Evolutionary conservation across 2,888 invertebrate species (phyloP), one percentile per base, ranked within the genome.

Genomic region (Junonia oenone): DNA sequence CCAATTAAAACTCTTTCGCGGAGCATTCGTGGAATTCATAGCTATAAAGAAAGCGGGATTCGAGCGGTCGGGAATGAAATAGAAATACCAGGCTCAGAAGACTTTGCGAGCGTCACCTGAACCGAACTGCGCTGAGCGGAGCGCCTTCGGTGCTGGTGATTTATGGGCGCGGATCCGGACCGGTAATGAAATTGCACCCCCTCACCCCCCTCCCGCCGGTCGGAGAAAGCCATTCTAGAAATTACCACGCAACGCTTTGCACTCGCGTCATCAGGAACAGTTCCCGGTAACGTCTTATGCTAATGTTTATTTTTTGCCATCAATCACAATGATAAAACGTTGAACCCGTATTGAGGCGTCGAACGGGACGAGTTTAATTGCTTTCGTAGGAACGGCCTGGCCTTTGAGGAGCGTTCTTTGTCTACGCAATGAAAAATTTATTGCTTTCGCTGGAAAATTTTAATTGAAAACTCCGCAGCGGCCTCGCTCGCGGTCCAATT

Each of bases 141-240:
- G 81, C 78, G 81, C 84, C 88, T 89, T 91, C 90, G 91, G 91
- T 78, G 82, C 80, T 83, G 86, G 90, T 91, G 91, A 91, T 91
- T 91, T 91, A 91, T 88, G 85, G 79, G 73, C 83, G 76, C 79
- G 85, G 86, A 91, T 91, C 90, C 90, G 90, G 88, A 84, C 90
- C 84, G 90, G 89, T 88, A 90, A 87, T 86, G 88, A 90, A 85
- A 88, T 89, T 88, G 91, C 89, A 89, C 87, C 90, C 91, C 88
- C 85, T 77, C 78, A 72, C 74, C 77, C 75, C 75, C 79, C 75
- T 72, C 73, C 72, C 73, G 73, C 73, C 69, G 71, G 64, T 69
- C 67, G 56, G 26, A 43, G 43, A 74, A 79, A 85, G 77, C 88
- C 85, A 87, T 89, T 88, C 88, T 84, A 86, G 88, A 88, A 88